Conservation (phyloP, 2,888 invertebrate genomes). For the Myopa testacea region DNA sequence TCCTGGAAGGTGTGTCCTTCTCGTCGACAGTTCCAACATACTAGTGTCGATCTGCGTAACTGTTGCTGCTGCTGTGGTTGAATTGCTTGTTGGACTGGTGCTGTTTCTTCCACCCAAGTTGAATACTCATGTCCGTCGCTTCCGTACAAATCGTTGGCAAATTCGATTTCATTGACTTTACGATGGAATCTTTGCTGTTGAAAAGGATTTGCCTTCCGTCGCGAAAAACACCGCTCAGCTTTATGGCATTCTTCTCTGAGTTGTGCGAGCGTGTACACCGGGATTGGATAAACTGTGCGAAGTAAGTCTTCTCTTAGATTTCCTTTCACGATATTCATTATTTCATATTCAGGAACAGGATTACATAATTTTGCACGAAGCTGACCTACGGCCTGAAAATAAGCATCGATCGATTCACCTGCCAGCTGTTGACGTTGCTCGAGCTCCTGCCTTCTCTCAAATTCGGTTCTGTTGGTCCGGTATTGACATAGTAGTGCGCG, state of each 20-base stretch:
- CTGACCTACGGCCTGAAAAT: conserved; percentile 15
- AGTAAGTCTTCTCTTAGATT: conserved; percentile 9
- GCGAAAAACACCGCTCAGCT: neutral
- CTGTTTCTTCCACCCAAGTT: neutral
- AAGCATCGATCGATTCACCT: neutral
- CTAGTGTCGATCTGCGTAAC: neutral
- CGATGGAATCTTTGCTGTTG: neutral
- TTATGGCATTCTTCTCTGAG: conserved; percentile 10
- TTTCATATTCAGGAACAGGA: conserved; percentile 13
- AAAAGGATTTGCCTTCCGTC: neutral
- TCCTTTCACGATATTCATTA: conserved; percentile 31
- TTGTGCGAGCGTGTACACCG: conserved; percentile 21
- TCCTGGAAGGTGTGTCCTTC: conserved; percentile 9
- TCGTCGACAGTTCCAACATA: conserved; percentile 12
- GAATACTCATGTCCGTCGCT: too few species aligned
- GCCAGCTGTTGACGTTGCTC: neutral
- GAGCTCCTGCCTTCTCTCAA: neutral
- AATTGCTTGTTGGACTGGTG: neutral
- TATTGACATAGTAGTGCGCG: too few species aligned
- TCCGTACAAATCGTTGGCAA: neutral
- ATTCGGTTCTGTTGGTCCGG: neutral
- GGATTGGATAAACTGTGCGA: conserved; percentile 15
- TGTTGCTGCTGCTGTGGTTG: neutral
- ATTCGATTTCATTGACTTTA: neutral
- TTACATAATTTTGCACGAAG: neutral